A percentile compares a stretch with the other conserved stretches of the same genome.
Evolutionary conservation across 2,888 invertebrate species (phyloP).

Genomic region (Hirtodrosophila histrioides): DNA sequence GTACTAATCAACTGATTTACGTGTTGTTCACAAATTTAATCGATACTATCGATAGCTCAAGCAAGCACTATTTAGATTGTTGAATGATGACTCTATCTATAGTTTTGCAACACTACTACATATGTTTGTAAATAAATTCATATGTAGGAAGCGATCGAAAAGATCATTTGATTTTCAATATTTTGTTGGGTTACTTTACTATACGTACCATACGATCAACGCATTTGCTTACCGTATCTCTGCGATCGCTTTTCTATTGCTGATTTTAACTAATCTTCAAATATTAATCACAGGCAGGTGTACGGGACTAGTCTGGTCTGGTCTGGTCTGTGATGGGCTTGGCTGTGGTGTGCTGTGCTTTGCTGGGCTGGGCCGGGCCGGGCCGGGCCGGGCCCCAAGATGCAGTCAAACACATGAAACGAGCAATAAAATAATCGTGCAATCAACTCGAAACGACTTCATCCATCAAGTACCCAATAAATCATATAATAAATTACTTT

Average conservation of each 20-base stretch:
- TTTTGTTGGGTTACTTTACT: too few relatives aligned
- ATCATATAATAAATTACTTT: slow-evolving; percentile 67
- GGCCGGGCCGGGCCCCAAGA: not conserved
- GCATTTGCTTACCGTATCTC: too few relatives aligned
- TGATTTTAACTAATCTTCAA: slow-evolving; percentile 59
- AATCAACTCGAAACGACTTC: slow-evolving; percentile 68
- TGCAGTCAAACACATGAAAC: slow-evolving; percentile 17
- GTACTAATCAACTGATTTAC: too few relatives aligned
- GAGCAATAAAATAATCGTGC: slow-evolving; percentile 69
- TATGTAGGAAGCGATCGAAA: too few relatives aligned
- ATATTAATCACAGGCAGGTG: slow-evolving; percentile 62
- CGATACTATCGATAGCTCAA: too few relatives aligned
- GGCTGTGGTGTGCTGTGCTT: slow-evolving; percentile 34
- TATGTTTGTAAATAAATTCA: too few relatives aligned
- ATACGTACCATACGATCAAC: too few relatives aligned
- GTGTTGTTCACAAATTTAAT: too few relatives aligned
- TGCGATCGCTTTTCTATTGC: not conserved
- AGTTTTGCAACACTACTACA: too few relatives aligned
- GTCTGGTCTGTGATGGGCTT: not conserved
- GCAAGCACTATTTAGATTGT: too few relatives aligned
- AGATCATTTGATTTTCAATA: too few relatives aligned
- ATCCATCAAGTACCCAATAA: slow-evolving; percentile 75
- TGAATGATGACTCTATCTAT: too few relatives aligned
- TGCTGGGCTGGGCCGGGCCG: slow-evolving; percentile 1
- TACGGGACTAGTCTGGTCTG: slow-evolving; percentile 9